A percentile compares a stretch with the other conserved stretches of the same genome.
phyloP scores from a whole-genome alignment of 2,888 invertebrate species.

The Bimastos eiseni region DNA sequence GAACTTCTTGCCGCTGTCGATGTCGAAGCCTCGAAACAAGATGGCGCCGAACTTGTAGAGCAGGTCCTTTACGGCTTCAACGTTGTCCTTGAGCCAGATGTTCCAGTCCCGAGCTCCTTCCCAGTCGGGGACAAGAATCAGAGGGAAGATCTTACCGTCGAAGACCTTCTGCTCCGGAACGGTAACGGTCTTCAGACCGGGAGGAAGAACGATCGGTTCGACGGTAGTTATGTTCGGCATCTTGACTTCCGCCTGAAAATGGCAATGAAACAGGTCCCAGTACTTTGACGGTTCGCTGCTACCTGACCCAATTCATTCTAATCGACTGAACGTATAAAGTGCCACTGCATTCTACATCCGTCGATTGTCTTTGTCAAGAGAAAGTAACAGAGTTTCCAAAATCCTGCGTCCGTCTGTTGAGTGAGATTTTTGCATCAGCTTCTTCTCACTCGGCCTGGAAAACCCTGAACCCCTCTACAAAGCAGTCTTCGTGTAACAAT shows the following conservation, averaged over 20 bases:
- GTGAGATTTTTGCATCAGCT: not conserved
- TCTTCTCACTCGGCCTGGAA: not conserved
- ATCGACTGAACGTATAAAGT: not conserved
- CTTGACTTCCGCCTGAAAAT: not conserved
- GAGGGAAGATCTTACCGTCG: constrained; percentile 44
- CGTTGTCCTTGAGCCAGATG: constrained; percentile 43
- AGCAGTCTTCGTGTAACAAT: not conserved
- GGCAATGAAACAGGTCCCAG: not conserved
- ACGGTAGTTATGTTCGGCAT: constrained; percentile 7
- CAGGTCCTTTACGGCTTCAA: constrained; percentile 37
- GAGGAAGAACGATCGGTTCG: not conserved
- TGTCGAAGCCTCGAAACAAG: constrained; percentile 49
- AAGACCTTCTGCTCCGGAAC: constrained; percentile 45
- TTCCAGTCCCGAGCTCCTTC: constrained; percentile 28
- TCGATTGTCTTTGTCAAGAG: not conserved
- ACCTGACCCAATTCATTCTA: not conserved
- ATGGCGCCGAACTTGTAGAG: constrained; percentile 49
- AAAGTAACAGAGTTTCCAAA: not conserved
- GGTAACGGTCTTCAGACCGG: constrained; percentile 9
- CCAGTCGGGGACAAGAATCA: constrained; percentile 41
- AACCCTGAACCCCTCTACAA: not conserved
- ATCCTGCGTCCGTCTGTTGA: not conserved
- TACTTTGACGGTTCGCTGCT: not conserved
- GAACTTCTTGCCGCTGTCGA: constrained; percentile 46
- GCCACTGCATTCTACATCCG: not conserved